Evolutionary conservation across 2,113 vertebrate species (phyloP).

Genomic region (Brachionichthys hirsutus): DNA sequence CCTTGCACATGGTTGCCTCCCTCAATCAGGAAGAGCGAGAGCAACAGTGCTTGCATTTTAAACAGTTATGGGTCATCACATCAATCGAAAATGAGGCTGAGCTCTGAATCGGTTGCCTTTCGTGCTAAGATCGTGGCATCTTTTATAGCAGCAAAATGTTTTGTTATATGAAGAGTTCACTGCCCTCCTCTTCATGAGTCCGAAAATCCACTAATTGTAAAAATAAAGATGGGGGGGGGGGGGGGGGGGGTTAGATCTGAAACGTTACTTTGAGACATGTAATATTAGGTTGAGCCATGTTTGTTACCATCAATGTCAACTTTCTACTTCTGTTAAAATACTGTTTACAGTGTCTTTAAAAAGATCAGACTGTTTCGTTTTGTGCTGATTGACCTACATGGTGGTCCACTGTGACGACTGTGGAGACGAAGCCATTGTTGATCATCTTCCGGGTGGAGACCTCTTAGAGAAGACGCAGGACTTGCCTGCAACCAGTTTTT

Average conservation of each 20-base stretch:
- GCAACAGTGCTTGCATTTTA: conserved; percentile 12
- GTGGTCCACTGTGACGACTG: conserved; percentile 56
- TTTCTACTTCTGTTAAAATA: conserved; percentile 20
- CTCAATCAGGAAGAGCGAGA: neutral
- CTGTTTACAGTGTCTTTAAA: conserved; percentile 39
- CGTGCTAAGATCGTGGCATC: conserved; percentile 13
- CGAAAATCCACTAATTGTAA: conserved; percentile 54
- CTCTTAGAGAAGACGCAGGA: conserved; percentile 23
- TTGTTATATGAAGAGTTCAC: conserved; percentile 22
- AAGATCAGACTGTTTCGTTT: conserved; percentile 9
- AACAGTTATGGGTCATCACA: conserved; percentile 22
- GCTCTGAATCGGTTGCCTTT: conserved; percentile 36
- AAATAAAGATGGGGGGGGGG: conserved; percentile 16
- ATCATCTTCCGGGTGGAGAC: conserved; percentile 41
- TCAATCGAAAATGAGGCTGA: conserved; percentile 5
- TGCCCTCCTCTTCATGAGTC: conserved; percentile 22
- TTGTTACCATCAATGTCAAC: conserved; percentile 4
- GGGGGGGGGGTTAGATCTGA: conserved; percentile 1
- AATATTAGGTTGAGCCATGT: conserved; percentile 2
- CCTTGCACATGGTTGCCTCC: conserved; percentile 8
- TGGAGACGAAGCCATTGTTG: conserved; percentile 66
- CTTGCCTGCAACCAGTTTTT: conserved; percentile 44
- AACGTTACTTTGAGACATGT: conserved; percentile 13
- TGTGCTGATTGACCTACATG: conserved; percentile 29
- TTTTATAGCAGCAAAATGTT: conserved; percentile 53